Base-by-base conservation (phyloP, 2,888 invertebrate species). In the Aphrophora alni region DNA sequence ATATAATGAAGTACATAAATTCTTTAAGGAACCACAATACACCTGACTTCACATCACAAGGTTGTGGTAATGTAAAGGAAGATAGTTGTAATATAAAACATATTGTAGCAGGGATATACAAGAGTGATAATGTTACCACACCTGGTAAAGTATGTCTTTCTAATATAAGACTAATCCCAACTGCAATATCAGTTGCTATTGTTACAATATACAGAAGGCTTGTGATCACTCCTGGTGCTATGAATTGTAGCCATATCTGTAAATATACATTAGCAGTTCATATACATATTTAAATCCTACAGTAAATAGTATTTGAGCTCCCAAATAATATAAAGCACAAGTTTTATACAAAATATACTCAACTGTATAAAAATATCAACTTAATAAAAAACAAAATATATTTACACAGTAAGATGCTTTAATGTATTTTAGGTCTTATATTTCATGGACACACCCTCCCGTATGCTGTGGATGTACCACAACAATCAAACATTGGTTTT, bases 141-240 rank as follows among this genome's bases (percentile, higher is more conserved):
- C 89, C 90, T 89, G 89, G 91, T 88, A 89, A 87, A 21, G 90
- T 88, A 86, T 93, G 91, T 4, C 90, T 89, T 85, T 91, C 91
- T 24, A 88, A 88, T 83, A 91, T 91, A 86, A 94, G 93, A 86
- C 93, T 92, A 82, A 90, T 89, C 75, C 93, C 90, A 0, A 95
- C 89, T 0, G 92, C 92, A 38, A 93, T 87, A 86, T 95, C 95
- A 69, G 91, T 91, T 24, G 93, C 91, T 59, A 94, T 92, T 77
- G 95, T 90, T 3, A 92, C 88, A 44, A 94, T 89, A 85, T 93
- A 95, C 33, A 94, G 87, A 0, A 92, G 83, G 70, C 93, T 90
- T 14, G 92, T 92, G 44, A 91, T 85, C n/a, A 91, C 82, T 3
- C 90, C 88, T 73, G 93, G 93, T 44, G 92, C 86, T 71, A 93